Evolutionary conservation across 2,113 vertebrate species (phyloP).

Genomic region (Pteruthius melanotis): DNA sequence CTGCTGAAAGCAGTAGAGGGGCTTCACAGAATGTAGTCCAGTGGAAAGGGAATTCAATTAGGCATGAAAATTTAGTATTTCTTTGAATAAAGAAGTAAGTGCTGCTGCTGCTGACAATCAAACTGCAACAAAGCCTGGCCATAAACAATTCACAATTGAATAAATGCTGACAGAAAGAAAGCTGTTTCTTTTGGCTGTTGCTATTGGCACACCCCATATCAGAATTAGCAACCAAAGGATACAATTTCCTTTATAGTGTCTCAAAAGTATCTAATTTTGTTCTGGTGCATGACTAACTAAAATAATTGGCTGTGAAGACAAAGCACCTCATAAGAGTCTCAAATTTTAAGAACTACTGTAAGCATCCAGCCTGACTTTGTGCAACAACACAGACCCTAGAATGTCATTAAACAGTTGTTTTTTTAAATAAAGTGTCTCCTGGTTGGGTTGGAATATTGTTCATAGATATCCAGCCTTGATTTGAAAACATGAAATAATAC

Average conservation of each 20-base stretch:
- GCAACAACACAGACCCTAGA: background rate
- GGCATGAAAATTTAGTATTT: background rate
- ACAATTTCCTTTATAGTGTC: background rate
- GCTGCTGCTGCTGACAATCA: background rate
- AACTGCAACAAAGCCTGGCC: background rate
- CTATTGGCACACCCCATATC: background rate
- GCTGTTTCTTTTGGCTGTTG: background rate
- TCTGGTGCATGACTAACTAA: background rate
- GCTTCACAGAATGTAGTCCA: background rate
- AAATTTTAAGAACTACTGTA: background rate
- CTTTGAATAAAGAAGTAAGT: background rate
- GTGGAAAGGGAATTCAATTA: background rate
- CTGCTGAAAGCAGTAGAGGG: background rate
- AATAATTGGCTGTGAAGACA: background rate
- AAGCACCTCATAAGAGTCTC: background rate
- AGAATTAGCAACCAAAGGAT: constrained; percentile 2
- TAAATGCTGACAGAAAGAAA: background rate
- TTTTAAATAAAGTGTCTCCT: background rate
- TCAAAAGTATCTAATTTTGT: background rate
- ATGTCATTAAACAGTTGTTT: background rate
- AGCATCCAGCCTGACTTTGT: background rate
- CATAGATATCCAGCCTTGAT: background rate
- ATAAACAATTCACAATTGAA: background rate
- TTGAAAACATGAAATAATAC: background rate
- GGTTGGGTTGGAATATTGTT: background rate